Evolutionary conservation across 2,113 vertebrate genomes (phyloP), one percentile per base, ranked within the genome.

Genomic region (Coregonus clupeaformis): DNA sequence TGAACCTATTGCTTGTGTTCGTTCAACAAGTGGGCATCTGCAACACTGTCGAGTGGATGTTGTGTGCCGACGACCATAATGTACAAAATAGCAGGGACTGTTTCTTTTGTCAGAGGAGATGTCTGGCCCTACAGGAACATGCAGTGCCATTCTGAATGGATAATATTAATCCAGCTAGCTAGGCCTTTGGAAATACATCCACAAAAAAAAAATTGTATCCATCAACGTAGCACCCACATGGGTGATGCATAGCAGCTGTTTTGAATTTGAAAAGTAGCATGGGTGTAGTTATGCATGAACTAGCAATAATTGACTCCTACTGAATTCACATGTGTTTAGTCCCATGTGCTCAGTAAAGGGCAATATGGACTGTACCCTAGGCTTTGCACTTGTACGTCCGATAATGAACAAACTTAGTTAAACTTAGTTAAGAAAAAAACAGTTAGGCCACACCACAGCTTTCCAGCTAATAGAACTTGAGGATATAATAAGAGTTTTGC

Each of bases 401-500:
- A 49, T 14, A 49, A 16, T 16, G 47, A 49, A 49, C 47, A 3
- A 49, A 49, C 47, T 49, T 49, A 16, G 47, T 52, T 60, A 5
- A 60, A 20, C 52, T 27, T 22, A 7, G 47, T 22, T 27, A 42
- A 68, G 7, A 55, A 20, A 70, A 68, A 3, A 68, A 3, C 30
- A 27, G 47, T 71, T 16, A 5, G n/a, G 24, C 57, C 57, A 60
- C 7, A 59, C 74, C 1, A 29, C 71, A 68, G 49, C 68, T 60
- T 55, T 76, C 42, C 64, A 74, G 65, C 72, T 24, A 57, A 49
- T 63, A 70, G 18, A 70, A 84, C 81, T 66, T 82, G 77, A 63
- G 78, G 29, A 55, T 73, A 72, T 77, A 85, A 87, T 68, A 49
- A 1, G 45, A 78, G 4, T 74, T 82, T 77, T 88, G 1, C 68